Percentiles rank a stretch among this genome's conserved stretches.
These are phyloP conservation scores for Saccopteryx bilineata DNA, from an alignment of 2,113 vertebrate genomes.

Conservation along the genomic window DNA sequence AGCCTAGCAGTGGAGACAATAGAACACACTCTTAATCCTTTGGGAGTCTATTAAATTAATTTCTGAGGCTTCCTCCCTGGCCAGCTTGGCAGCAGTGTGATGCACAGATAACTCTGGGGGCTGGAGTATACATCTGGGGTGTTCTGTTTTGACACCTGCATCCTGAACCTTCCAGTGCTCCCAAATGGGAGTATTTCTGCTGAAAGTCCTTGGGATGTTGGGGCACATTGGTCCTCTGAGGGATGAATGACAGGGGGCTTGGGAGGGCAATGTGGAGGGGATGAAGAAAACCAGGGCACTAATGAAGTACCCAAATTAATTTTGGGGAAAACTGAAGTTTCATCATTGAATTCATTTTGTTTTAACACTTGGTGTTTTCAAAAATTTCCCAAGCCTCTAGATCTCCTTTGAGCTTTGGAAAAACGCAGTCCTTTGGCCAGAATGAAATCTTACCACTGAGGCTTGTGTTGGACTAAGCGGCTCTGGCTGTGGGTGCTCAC, in stretches of 20 bases:
- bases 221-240: background rate
- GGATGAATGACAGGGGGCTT: background rate
- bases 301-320: background rate
- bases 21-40: background rate
- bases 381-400: background rate
- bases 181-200: background rate
- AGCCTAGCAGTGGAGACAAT: background rate
- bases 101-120: background rate
- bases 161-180: background rate
- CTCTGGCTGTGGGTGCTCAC: background rate
- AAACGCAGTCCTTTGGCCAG: background rate
- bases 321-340: background rate
- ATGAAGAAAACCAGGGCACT: background rate
- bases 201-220: background rate
- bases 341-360: background rate
- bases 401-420: background rate
- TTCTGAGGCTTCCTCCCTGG: background rate
- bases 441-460: background rate
- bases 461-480: background rate
- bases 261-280: accelerated
- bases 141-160: background rate
- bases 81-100: background rate
- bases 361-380: background rate
- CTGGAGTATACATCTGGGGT: background rate
- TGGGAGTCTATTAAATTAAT: background rate